phyloP scores from a whole-genome alignment of 2,113 vertebrate species.

The Phalacrocorax pelagicus region DNA sequence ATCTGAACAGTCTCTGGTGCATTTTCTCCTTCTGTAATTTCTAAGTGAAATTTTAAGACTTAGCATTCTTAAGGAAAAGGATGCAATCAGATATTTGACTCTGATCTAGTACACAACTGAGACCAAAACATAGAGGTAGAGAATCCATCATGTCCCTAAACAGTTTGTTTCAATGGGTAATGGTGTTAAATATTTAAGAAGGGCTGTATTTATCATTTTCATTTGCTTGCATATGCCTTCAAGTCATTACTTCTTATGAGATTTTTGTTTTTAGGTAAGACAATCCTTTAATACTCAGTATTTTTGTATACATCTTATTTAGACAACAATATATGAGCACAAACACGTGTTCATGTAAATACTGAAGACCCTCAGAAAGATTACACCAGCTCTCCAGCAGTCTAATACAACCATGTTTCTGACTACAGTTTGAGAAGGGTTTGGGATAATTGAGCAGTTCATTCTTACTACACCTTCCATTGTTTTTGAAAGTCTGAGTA shows the following conservation, averaged over 20 bases:
- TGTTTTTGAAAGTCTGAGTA: no score
- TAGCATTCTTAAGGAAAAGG: background rate
- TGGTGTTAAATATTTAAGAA: background rate
- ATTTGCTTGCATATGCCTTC: background rate
- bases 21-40: background rate
- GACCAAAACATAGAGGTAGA: background rate
- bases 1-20: background rate
- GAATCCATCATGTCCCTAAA: background rate
- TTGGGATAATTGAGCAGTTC: no score
- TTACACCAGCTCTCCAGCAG: no score
- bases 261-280: background rate
- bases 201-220: background rate
- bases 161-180: background rate
- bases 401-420: no score
- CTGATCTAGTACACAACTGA: background rate
- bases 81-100: background rate
- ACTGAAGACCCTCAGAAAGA: no score
- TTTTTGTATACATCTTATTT: background rate
- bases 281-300: background rate
- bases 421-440: no score
- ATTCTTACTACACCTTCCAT: no score
- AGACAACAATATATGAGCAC: no score
- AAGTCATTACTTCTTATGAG: background rate
- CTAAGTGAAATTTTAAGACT: background rate
- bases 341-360: no score